Evolutionary conservation across 2,113 vertebrate species (phyloP), one percentile per base, ranked within the genome.

Genomic region (Rafetus swinhoei): DNA sequence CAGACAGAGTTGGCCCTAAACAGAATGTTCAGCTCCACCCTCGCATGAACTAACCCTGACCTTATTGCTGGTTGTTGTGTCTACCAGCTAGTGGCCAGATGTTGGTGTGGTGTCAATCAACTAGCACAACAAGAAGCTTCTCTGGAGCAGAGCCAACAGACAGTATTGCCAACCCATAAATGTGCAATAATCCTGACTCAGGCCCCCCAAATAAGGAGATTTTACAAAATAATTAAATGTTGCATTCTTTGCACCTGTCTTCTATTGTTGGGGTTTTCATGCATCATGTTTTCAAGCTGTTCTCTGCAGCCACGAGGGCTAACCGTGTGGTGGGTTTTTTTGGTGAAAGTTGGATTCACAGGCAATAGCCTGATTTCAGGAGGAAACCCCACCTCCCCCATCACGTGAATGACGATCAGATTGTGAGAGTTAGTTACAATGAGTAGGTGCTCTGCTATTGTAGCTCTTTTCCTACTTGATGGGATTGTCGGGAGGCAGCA

Each of bases 31-130:
- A 50, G 2, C 22, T 45, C 74, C 24, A 27, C 7, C 52, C 7
- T 69, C n/a, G 19, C 29, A 35, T 54, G 8, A 45, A n/a, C 53
- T 82, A 24, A 77, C 24, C 52, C 10, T 79, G 21, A 59, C 54
- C 86, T 85, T 62, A 76, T 7, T 19, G 21, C 1, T 0, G 0
- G 0, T 57, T 72, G 60, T 29, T 90, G 35, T 50, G 56, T 16
- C 39, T 82, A 56, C 32, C 16, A 10, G 72, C 52, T 85, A 76
- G 24, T 18, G 82, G 80, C 7, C 59, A 79, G 56, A 21, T 50
- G 32, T 62, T 91, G 84, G 60, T 79, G 77, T 81, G 62, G 74
- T 79, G 72, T 91, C 92, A 1, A 35, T 55, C 29, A 50, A 74
- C 27, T 60, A 85, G 22, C 53, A 74, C 7, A 25, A 81, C 81